Evolutionary conservation across 2,888 invertebrate species (phyloP).

Genomic region (Volucella inanis): DNA sequence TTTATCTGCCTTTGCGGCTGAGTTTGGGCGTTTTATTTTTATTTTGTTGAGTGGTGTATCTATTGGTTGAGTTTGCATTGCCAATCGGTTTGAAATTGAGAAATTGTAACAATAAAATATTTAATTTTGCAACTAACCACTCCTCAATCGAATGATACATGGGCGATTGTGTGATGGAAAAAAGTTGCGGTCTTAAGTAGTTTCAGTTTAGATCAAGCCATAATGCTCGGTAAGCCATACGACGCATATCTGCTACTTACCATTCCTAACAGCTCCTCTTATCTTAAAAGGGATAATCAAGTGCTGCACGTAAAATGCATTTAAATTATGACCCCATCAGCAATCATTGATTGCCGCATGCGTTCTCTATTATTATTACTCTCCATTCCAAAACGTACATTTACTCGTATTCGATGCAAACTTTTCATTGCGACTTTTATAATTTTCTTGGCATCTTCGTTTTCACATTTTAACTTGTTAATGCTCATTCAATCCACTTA

Average conservation of each 20-base stretch:
- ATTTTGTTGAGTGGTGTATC: constrained; percentile 9
- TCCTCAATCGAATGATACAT: too few species aligned
- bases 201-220: too few species aligned
- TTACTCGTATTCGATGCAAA: constrained; percentile 19
- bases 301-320: constrained; percentile 47
- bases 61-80: constrained; percentile 12
- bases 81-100: neutral
- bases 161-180: neutral
- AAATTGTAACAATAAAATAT: neutral
- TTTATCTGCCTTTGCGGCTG: constrained; percentile 1
- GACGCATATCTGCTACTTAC: too few species aligned
- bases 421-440: constrained; percentile 44
- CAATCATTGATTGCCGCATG: constrained; percentile 10
- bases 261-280: constrained; percentile 6
- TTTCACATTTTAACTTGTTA: constrained; percentile 40
- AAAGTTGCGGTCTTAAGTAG: too few species aligned
- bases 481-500: constrained; percentile 57
- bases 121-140: neutral
- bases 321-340: constrained; percentile 38
- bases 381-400: constrained; percentile 35
- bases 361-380: constrained; percentile 22
- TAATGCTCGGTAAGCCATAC: too few species aligned
- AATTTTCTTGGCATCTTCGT: constrained; percentile 19
- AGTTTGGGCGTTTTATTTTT: constrained; percentile 17
- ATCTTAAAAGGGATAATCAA: constrained; percentile 57